phyloP scores from a whole-genome alignment of 1,140 invertebrate species.

The Dermatophagoides farinae region DNA sequence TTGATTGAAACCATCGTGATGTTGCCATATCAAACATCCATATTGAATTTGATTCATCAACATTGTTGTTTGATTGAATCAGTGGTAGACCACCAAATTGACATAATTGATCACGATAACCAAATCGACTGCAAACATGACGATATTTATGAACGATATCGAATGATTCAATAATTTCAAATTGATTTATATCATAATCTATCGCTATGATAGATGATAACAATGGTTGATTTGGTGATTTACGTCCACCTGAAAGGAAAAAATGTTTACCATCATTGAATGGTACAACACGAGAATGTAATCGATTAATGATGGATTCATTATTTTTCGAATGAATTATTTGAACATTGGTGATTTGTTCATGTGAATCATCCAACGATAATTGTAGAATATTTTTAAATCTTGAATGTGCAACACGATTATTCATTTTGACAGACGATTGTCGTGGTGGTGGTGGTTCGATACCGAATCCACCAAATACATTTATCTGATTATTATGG shows the following conservation, averaged over 20 bases:
- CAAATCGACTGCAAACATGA: background rate
- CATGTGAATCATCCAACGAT: background rate
- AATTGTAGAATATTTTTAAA: background rate
- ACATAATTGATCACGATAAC: background rate
- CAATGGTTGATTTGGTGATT: background rate
- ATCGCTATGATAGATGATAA: background rate
- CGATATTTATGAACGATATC: background rate
- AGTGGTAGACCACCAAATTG: background rate
- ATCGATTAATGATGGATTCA: background rate
- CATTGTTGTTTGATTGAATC: background rate
- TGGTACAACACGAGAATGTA: background rate
- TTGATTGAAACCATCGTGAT: background rate
- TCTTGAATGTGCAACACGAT: background rate
- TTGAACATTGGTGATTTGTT: background rate
- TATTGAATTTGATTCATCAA: background rate
- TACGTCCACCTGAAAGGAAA: background rate
- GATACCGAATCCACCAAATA: conserved; percentile 2
- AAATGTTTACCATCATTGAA: background rate
- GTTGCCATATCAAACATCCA: background rate
- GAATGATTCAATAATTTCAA: background rate
- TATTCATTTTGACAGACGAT: background rate
- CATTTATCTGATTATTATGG: background rate
- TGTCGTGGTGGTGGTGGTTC: background rate
- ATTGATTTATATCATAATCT: background rate
- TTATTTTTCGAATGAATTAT: background rate